Percentiles rank a stretch among this genome's conserved stretches.
Evolutionary conservation across 2,113 vertebrate species (phyloP).

Genomic region (Pelecanus crispus): DNA sequence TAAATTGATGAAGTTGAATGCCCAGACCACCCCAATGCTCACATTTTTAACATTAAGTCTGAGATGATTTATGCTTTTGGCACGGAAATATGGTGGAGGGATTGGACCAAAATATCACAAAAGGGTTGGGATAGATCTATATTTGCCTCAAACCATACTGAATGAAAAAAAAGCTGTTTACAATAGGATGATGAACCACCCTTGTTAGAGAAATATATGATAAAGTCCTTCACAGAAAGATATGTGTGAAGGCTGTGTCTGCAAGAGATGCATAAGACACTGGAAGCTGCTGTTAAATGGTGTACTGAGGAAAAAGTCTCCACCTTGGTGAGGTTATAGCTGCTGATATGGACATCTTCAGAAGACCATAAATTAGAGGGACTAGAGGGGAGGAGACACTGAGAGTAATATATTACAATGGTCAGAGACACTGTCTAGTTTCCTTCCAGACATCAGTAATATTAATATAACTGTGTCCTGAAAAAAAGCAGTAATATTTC

Average conservation of each 20-base stretch:
- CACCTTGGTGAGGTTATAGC: neutral
- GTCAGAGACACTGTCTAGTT: neutral
- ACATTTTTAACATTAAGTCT: neutral
- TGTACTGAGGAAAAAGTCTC: neutral
- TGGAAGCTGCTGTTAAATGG: neutral
- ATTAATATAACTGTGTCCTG: neutral
- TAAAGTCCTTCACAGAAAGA: neutral
- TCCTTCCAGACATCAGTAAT: neutral
- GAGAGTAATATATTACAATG: neutral
- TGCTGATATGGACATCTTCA: neutral
- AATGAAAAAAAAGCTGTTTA: neutral
- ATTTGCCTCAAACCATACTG: neutral
- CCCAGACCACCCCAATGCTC: neutral
- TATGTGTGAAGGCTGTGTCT: neutral
- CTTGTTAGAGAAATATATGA: neutral
- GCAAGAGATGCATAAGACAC: neutral
- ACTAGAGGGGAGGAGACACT: neutral
- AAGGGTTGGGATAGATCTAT: neutral
- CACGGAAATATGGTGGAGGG: neutral
- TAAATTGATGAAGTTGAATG: neutral
- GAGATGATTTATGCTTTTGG: neutral
- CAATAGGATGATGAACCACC: neutral
- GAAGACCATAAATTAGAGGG: neutral
- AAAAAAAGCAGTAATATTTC: neutral
- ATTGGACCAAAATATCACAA: neutral